Evolutionary conservation across 1,140 invertebrate species (phyloP).

Genomic region (Drosophila simulans): DNA sequence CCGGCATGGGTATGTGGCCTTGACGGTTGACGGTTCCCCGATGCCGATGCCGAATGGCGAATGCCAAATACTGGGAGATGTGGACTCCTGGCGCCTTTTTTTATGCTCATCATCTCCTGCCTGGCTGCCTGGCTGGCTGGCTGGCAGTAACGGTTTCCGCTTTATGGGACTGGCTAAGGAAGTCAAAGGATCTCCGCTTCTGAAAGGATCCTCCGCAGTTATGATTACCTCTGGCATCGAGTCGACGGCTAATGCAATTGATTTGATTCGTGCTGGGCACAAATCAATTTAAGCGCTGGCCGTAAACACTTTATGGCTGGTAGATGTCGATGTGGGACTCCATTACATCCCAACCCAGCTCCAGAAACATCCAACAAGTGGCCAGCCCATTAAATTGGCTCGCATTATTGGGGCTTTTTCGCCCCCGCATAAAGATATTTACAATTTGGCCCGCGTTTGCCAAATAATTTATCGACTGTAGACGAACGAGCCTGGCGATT

Average conservation of each 20-base stretch:
- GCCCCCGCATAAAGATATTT: constrained; percentile 44
- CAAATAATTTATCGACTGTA: constrained; percentile 69
- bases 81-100: not conserved
- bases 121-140: not conserved
- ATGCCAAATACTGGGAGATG: constrained; percentile 1
- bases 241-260: constrained; percentile 57
- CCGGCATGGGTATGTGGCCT: not conserved
- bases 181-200: not conserved
- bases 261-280: constrained; percentile 53
- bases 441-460: constrained; percentile 53
- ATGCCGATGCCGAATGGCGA: too few relatives aligned
- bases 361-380: constrained; percentile 61
- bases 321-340: constrained; percentile 1
- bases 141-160: constrained; percentile 17
- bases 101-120: constrained; percentile 30
- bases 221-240: constrained; percentile 50
- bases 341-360: too few relatives aligned
- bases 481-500: not conserved
- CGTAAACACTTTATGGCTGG: constrained; percentile 68
- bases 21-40: constrained; percentile 14
- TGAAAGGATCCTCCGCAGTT: not conserved
- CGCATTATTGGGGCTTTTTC: constrained; percentile 45
- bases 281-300: constrained; percentile 68
- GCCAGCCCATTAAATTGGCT: constrained; percentile 67
- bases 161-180: constrained; percentile 14